These are phyloP conservation scores for Oncorhynchus masou DNA, from an alignment of 2,113 vertebrate genomes.

Conservation along the genomic window DNA sequence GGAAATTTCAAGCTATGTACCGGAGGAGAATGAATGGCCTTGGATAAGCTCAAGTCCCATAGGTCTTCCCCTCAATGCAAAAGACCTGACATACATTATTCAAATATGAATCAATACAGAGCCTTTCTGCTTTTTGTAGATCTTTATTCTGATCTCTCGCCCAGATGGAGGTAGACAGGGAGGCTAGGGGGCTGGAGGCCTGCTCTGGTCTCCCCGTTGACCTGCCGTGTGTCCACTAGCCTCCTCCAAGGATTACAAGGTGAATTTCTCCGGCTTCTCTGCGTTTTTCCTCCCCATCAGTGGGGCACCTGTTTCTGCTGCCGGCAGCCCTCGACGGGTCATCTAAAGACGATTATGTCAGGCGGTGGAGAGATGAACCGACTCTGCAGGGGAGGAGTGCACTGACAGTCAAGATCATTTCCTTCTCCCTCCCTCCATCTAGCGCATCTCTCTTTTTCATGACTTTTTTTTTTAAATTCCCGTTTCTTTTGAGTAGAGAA, in stretches of 20 bases:
- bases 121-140: constrained; percentile 14
- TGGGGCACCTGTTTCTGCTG: constrained; percentile 14
- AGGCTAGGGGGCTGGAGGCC: not conserved
- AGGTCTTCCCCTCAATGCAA: constrained; percentile 24
- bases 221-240: not conserved
- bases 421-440: not conserved
- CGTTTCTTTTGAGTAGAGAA: not conserved
- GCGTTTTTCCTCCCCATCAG: constrained; percentile 16
- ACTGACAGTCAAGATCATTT: constrained; percentile 6
- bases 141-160: not conserved
- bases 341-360: constrained; percentile 19
- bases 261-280: constrained; percentile 5
- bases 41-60: constrained; percentile 36
- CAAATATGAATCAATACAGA: constrained; percentile 21
- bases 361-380: constrained; percentile 21
- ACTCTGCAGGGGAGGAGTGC: not conserved
- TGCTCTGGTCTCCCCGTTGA: not conserved
- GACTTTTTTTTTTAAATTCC: not conserved
- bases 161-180: not conserved
- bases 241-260: constrained; percentile 13
- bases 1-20: constrained; percentile 22
- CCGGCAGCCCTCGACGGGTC: constrained; percentile 19
- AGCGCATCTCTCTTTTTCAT: not conserved
- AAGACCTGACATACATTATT: constrained; percentile 27
- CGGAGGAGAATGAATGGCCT: constrained; percentile 38